Percentiles rank a stretch among this genome's conserved stretches.
These are phyloP conservation scores for Scalopus aquaticus DNA, from an alignment of 2,113 vertebrate genomes.

Conservation along the genomic window DNA sequence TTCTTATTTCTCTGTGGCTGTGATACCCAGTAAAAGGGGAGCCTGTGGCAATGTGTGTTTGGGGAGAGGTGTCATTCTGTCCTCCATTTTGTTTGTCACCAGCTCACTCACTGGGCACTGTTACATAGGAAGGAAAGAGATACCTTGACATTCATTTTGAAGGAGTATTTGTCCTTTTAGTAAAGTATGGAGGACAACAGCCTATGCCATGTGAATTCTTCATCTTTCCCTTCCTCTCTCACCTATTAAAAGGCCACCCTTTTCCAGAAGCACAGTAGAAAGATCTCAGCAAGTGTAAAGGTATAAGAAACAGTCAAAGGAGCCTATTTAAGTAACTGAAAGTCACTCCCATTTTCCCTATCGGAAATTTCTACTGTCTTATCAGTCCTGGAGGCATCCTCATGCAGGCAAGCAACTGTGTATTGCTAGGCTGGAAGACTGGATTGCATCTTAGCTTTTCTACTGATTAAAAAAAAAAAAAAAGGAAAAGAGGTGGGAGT, in stretches of 20 bases:
- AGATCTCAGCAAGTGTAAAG: neutral
- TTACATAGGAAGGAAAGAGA: neutral
- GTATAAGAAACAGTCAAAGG: neutral
- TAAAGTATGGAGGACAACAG: neutral
- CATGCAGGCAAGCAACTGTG: neutral
- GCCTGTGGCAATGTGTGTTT: neutral
- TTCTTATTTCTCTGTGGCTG: neutral
- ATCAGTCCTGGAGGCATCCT: neutral
- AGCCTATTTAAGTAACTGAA: neutral
- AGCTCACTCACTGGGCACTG: neutral
- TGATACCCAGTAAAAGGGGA: neutral
- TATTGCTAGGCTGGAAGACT: neutral
- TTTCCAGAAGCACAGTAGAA: neutral
- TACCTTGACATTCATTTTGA: neutral
- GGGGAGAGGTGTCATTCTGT: neutral
- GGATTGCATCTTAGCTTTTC: neutral
- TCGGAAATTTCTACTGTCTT: neutral
- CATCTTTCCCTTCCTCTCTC: neutral
- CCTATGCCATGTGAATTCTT: neutral
- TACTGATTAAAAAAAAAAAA: neutral
- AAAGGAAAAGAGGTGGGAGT: neutral
- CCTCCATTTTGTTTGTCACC: neutral
- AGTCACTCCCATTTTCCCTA: neutral
- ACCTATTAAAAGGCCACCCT: neutral
- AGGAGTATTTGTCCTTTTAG: neutral